phyloP scores from a whole-genome alignment of 2,113 vertebrate species.

The Trachemys scripta region DNA sequence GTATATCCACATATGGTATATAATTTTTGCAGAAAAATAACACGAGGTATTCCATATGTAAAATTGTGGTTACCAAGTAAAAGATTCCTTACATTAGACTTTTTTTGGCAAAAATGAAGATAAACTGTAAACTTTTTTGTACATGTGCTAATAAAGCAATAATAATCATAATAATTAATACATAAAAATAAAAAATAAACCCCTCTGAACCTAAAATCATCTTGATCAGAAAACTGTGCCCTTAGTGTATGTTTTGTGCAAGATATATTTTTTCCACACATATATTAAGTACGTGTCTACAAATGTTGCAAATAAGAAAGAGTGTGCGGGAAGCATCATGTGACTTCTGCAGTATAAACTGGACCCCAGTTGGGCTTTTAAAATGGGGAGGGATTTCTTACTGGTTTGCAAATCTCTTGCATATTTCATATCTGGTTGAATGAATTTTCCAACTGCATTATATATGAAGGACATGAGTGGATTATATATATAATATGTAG shows the following conservation, averaged over 20 bases:
- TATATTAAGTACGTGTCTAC: constrained; percentile 50
- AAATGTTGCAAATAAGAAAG: constrained; percentile 53
- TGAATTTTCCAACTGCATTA: constrained; percentile 63
- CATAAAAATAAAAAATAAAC: background rate
- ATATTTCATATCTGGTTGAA: constrained; percentile 61
- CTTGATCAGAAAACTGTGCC: constrained; percentile 52
- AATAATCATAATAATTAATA: background rate
- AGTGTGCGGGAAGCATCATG: constrained; percentile 36
- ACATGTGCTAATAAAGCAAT: constrained; percentile 41
- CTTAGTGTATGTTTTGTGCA: constrained; percentile 60
- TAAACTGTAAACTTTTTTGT: constrained; percentile 62
- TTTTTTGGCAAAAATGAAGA: constrained; percentile 70
- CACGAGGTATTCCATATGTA: constrained; percentile 45
- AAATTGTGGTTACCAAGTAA: constrained; percentile 64
- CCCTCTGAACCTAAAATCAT: constrained; percentile 48
- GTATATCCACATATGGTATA: accelerated
- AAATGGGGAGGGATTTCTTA: constrained; percentile 54
- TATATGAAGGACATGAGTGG: constrained; percentile 61
- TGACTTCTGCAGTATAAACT: constrained; percentile 48
- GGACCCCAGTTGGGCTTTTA: background rate
- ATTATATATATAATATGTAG: constrained; percentile 72
- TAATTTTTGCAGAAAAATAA: constrained; percentile 45
- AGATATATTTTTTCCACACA: background rate
- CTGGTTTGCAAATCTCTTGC: constrained; percentile 52
- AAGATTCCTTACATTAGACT: constrained; percentile 70